Conservation (phyloP, 2,113 vertebrate genomes). For the Pluvianellus socialis region DNA sequence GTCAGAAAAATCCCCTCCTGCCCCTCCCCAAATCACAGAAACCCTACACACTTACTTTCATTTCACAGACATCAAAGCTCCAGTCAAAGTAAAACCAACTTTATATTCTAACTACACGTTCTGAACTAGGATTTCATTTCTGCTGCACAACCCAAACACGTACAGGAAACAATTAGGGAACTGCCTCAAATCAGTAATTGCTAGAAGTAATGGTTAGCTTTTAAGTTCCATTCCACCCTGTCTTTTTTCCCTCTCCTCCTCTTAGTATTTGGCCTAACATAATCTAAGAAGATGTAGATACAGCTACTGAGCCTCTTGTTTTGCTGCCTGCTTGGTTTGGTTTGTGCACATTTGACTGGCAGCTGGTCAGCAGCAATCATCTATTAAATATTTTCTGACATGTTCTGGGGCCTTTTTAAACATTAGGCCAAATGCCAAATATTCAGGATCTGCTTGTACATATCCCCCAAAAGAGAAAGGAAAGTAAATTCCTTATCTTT, state of each 20-base stretch:
- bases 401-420: background rate
- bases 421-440: background rate
- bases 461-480: background rate
- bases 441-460: background rate
- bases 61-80: background rate
- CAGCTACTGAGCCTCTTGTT: background rate
- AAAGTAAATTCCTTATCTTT: background rate
- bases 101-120: background rate
- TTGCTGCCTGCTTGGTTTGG: background rate
- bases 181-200: background rate
- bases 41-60: background rate
- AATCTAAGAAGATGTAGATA: background rate
- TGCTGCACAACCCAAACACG: background rate
- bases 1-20: background rate
- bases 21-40: background rate
- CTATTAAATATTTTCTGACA: background rate
- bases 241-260: background rate
- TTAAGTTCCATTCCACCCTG: background rate
- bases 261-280: background rate
- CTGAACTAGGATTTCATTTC: background rate
- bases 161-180: background rate
- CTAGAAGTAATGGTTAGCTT: background rate
- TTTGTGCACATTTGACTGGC: background rate
- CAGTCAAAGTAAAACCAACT: background rate
- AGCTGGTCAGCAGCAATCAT: background rate